These are phyloP conservation scores for Antedon bifida DNA, from an alignment of 35 echinoderm and acorn worm species.

Conservation along the genomic window DNA sequence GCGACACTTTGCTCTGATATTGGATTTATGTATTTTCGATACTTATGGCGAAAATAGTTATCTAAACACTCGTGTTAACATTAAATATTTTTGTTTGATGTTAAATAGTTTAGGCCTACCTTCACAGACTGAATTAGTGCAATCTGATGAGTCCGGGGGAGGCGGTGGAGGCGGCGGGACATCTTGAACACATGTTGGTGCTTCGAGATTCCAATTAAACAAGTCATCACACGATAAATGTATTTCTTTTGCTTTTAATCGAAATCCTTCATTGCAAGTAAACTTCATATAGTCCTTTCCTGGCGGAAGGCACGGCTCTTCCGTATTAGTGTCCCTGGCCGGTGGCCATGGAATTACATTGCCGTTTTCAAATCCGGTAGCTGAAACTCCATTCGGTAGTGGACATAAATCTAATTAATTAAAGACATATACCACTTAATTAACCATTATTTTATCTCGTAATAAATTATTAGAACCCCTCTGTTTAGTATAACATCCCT, in stretches of 20 bases:
- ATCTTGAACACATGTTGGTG: not conserved
- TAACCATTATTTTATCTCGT: too few relatives aligned
- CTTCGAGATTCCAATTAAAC: not conserved
- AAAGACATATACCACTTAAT: too few relatives aligned
- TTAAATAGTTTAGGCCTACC: not conserved
- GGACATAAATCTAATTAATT: not conserved
- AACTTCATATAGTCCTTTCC: not conserved
- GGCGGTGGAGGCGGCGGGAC: not conserved
- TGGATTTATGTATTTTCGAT: too few relatives aligned
- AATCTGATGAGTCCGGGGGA: not conserved
- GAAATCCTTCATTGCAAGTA: not conserved
- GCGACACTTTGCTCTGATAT: too few relatives aligned
- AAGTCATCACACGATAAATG: not conserved
- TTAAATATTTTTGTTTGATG: too few relatives aligned
- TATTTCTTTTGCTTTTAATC: not conserved
- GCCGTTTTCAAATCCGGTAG: not conserved
- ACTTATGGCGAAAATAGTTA: too few relatives aligned
- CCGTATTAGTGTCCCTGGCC: not conserved
- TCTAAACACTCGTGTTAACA: too few relatives aligned
- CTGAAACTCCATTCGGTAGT: not conserved
- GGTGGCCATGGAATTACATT: not conserved
- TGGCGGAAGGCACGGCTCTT: not conserved
- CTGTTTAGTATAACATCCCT: too few relatives aligned
- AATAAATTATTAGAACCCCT: too few relatives aligned
- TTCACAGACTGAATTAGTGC: not conserved